These are phyloP conservation scores for Spinus pinus DNA, from an alignment of 2,797 vertebrate species.

Conservation along the genomic window DNA sequence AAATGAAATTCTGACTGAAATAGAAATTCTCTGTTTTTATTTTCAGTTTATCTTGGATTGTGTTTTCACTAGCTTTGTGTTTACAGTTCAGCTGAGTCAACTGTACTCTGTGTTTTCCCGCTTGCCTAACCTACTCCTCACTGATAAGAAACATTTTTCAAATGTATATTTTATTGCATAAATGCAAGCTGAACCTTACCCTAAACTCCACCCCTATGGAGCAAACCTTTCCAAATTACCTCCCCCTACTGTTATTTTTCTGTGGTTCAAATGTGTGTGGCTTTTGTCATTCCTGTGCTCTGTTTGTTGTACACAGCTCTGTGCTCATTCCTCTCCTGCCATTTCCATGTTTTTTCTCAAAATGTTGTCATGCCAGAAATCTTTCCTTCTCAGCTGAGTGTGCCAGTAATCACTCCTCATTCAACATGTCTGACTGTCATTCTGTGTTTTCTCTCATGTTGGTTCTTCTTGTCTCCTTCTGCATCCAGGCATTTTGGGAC, in stretches of 20 bases:
- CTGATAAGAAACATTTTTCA: background rate
- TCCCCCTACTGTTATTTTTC: background rate
- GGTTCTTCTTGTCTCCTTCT: background rate
- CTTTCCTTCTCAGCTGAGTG: background rate
- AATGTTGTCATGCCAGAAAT: background rate
- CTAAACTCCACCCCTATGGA: background rate
- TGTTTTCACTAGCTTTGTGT: background rate
- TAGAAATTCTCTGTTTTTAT: slow-evolving; percentile 12
- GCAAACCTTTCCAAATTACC: background rate
- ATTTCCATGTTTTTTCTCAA: slow-evolving; percentile 10
- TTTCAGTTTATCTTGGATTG: background rate
- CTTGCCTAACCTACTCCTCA: background rate
- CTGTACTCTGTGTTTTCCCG: background rate
- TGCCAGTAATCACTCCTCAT: slow-evolving; percentile 43
- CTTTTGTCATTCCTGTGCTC: background rate
- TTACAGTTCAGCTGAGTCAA: background rate
- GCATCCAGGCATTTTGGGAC: slow-evolving; percentile 1
- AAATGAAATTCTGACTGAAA: background rate
- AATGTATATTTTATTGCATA: background rate
- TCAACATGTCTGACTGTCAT: slow-evolving; percentile 42
- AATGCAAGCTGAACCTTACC: background rate
- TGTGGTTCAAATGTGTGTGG: background rate
- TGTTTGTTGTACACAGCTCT: background rate
- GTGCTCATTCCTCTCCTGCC: background rate
- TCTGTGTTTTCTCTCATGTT: slow-evolving; percentile 37